Evolutionary conservation across 2,797 vertebrate species (phyloP), one percentile per base, ranked within the genome.

Genomic region (Todus mexicanus): DNA sequence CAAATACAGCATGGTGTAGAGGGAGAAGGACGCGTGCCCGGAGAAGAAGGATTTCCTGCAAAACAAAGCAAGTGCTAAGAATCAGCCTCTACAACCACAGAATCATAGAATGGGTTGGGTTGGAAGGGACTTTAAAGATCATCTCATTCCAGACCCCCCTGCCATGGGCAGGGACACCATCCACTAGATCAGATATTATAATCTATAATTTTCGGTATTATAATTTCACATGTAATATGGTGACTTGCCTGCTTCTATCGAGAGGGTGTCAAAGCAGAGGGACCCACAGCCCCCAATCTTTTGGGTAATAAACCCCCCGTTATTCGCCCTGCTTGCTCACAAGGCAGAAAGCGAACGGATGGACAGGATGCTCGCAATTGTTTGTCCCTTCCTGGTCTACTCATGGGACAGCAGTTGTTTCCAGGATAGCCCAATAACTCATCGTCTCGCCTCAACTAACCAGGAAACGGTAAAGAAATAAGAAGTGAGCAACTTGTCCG

Each of bases 21-120:
- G 98, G 37, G 99, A 99, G 97, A 99, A 99, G 69, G 99, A 99
- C 16, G 99, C 99, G 1, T 99, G 99, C 96, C 99, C 99, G 1
- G 99, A 99, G 98, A 99, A 99, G 98, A 99, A 99, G 84, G 99
- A 99, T 97, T 99, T 99, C 97, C 99, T 99, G 97, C 27, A 96
- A 97, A 96, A 97, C 73, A 64, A 97, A 96, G 92, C 95, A 92
- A 92, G 18, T 75, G 33, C 29, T 87, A 87, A 96, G 94, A 78
- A 83, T 54, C 70, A 89, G 71, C 13, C 47, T 16, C 25, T 11
- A 29, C 2, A 31, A 51, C 29, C 33, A 68, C 64, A 66, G 64
- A 66, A 47, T 45, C 21, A 64, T 5, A 64, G 63, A 23, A 64
- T 33, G 38, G 60, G 31, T 42, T 63, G 45, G 17, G 45, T 22